Conservation (phyloP, 2,113 vertebrate genomes). For the Ceuthmochares aereus region DNA sequence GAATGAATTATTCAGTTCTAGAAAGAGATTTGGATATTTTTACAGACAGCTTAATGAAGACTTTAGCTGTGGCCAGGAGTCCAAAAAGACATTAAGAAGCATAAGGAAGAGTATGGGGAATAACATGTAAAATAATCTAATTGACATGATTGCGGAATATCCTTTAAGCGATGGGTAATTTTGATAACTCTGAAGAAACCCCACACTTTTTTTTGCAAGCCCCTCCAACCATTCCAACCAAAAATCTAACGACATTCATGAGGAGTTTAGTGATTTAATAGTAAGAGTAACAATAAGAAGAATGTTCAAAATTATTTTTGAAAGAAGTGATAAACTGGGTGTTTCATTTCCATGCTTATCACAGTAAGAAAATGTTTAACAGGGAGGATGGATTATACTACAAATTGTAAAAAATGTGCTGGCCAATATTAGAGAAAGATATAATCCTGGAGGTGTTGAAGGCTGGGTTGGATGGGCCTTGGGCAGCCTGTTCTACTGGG, state of each 20-base stretch:
- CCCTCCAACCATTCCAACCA: neutral
- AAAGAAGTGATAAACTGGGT: neutral
- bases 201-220: neutral
- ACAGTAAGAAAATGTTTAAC: neutral
- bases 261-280: neutral
- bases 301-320: neutral
- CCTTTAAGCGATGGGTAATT: neutral
- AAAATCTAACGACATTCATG: neutral
- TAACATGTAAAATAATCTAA: neutral
- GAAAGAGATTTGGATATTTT: neutral
- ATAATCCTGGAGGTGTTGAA: too few species aligned
- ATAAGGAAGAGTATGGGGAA: neutral
- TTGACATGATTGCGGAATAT: neutral
- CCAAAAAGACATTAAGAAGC: neutral
- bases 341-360: neutral
- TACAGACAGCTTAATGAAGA: slow-evolving; percentile 35
- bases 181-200: neutral
- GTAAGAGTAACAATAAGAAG: neutral
- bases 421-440: neutral
- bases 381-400: neutral
- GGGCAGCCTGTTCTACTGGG: too few species aligned
- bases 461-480: too few species aligned
- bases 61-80: neutral
- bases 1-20: slow-evolving; percentile 43
- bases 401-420: neutral